These are phyloP conservation scores for Ophioninae sp. DNA, from an alignment of 2,888 invertebrate species.

Conservation along the genomic window DNA sequence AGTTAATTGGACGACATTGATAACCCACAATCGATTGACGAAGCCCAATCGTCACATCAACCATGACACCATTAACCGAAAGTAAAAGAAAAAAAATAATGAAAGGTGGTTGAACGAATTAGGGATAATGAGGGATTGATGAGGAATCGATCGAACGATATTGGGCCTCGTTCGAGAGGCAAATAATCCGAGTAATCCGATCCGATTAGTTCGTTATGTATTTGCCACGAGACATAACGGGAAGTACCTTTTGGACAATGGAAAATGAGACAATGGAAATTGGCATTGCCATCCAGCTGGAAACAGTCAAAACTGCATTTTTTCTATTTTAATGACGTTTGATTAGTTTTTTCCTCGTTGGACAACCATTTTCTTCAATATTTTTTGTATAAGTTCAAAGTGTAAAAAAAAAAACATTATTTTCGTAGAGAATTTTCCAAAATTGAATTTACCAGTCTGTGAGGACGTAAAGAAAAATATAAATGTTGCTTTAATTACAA, in stretches of 20 bases:
- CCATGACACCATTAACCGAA: not conserved
- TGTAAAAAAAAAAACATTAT: too few relatives aligned
- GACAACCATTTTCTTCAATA: not conserved
- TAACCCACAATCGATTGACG: not conserved
- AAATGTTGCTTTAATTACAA: too few relatives aligned
- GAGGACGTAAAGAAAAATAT: too few relatives aligned
- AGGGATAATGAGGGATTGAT: constrained; percentile 27
- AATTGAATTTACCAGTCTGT: too few relatives aligned
- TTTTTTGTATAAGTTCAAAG: too few relatives aligned
- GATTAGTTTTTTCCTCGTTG: constrained; percentile 23
- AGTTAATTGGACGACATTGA: not conserved
- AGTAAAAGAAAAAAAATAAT: not conserved
- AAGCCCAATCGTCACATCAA: not conserved
- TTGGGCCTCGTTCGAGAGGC: constrained; percentile 19
- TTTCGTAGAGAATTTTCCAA: too few relatives aligned
- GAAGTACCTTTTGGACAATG: not conserved
- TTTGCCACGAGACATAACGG: not conserved
- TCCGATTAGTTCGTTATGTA: constrained; percentile 41
- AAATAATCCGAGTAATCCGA: not conserved
- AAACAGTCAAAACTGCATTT: too few relatives aligned
- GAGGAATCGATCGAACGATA: constrained; percentile 29
- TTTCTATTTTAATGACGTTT: constrained; percentile 52
- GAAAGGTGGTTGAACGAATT: not conserved
- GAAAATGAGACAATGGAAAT: not conserved
- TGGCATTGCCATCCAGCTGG: too few relatives aligned